phyloP scores from a whole-genome alignment of 2,113 vertebrate species.

The Pluvialis apricaria region DNA sequence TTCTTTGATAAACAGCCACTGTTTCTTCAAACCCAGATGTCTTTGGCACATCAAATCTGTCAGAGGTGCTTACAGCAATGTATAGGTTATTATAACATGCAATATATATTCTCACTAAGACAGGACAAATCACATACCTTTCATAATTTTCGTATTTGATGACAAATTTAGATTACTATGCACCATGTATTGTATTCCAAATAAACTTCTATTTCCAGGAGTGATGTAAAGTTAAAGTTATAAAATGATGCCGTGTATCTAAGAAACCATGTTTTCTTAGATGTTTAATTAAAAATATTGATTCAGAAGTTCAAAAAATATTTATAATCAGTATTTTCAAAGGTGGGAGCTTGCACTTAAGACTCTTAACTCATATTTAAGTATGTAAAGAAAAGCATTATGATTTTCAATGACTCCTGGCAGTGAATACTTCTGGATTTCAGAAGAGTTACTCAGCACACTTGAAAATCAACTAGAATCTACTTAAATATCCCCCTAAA shows the following conservation, averaged over 20 bases:
- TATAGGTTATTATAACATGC: background rate
- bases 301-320: background rate
- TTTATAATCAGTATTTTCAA: background rate
- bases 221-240: background rate
- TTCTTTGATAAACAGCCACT: conserved; percentile 15
- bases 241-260: background rate
- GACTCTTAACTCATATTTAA: background rate
- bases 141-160: background rate
- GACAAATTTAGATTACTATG: background rate
- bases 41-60: conserved; percentile 30
- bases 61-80: conserved; percentile 6
- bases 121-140: background rate
- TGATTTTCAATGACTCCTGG: background rate
- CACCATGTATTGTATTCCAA: background rate
- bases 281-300: background rate
- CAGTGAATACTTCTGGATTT: background rate
- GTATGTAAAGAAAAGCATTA: background rate
- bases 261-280: background rate
- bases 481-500: background rate
- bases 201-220: background rate
- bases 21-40: conserved; percentile 28
- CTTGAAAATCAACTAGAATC: background rate
- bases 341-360: background rate
- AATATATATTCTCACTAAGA: background rate
- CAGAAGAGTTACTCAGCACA: background rate